phyloP scores from a whole-genome alignment of 2,888 invertebrate genomes.

The Heliconius ethilla region DNA sequence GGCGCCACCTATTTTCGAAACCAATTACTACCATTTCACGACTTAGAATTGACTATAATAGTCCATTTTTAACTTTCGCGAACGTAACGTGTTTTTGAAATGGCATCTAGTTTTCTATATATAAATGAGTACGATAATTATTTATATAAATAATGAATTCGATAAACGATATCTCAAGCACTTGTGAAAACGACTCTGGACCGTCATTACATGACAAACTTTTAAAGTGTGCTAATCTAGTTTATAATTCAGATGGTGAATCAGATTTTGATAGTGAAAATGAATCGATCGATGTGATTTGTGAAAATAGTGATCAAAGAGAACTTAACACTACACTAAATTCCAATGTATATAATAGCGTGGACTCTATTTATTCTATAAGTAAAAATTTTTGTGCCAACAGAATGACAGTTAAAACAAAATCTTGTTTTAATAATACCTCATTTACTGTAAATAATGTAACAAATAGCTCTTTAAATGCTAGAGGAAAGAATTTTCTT shows the following conservation, averaged over 20 bases:
- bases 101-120: constrained; percentile 24
- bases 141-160: constrained; percentile 58
- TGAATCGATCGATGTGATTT: constrained; percentile 75
- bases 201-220: constrained; percentile 49
- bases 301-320: constrained; percentile 69
- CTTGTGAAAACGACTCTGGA: constrained; percentile 66
- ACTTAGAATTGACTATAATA: constrained; percentile 48
- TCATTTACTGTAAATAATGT: constrained; percentile 53
- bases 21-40: constrained; percentile 72
- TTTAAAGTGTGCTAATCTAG: constrained; percentile 45
- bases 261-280: constrained; percentile 75
- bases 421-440: constrained; percentile 45
- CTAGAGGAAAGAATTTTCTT: constrained; percentile 79
- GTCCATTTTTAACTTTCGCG: constrained; percentile 29
- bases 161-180: constrained; percentile 71
- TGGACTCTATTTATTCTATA: constrained; percentile 59
- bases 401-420: constrained; percentile 55
- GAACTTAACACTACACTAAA: constrained; percentile 49
- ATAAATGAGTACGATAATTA: constrained; percentile 28
- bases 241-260: constrained; percentile 64
- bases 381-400: constrained; percentile 56
- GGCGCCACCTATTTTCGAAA: constrained; percentile 79
- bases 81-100: constrained; percentile 21
- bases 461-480: constrained; percentile 52
- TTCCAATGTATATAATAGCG: constrained; percentile 51